Base-by-base conservation (phyloP, 2,797 vertebrate genomes). In the Hybognathus amarus region DNA sequence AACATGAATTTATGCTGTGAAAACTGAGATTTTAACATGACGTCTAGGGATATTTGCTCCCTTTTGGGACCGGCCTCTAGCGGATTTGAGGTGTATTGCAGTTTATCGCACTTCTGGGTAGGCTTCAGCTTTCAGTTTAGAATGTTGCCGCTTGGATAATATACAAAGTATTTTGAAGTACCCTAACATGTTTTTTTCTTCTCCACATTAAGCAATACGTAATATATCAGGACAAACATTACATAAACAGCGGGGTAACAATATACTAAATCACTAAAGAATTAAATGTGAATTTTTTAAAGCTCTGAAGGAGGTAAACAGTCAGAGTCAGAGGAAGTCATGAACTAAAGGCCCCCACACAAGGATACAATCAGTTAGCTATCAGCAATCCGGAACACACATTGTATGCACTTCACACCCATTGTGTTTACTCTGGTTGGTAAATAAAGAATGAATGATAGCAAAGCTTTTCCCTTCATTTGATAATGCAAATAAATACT, bases 401-500 rank as follows among this genome's bases (percentile, higher is more conserved):
- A 82, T 36, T 87, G 87, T 85, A 77, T 77, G 74, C 54, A 67
- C 59, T 89, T 89, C 87, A 85, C 85, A 88, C 87, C 84, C 85
- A 52, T 66, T 15, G 82, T 90, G 75, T 88, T 90, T 89, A 82
- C 68, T 82, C 86, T 87, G 79, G 75, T 88, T 84, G 86, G 66
- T 86, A 85, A 80, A 86, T 79, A 87, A 79, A 47, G 83, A 83
- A 77, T 87, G 79, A 83, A 73, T 75, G 87, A 88, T 77, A 71
- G 71, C 75, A 73, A 83, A 81, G 73, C 52, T 82, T 88, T 90
- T 88, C 84, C 75, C 79, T 89, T 86, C 82, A 80, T 87, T 86
- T 85, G 77, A 80, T 79, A 87, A 82, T 79, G 85, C 80, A 83
- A 90, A 89, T 80, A 84, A 87, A 89, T 88, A 86, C 83, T 73